Percentiles rank a stretch among this genome's conserved stretches.
Conservation (phyloP, 1,140 invertebrate genomes). For the Holotrichia oblita region DNA sequence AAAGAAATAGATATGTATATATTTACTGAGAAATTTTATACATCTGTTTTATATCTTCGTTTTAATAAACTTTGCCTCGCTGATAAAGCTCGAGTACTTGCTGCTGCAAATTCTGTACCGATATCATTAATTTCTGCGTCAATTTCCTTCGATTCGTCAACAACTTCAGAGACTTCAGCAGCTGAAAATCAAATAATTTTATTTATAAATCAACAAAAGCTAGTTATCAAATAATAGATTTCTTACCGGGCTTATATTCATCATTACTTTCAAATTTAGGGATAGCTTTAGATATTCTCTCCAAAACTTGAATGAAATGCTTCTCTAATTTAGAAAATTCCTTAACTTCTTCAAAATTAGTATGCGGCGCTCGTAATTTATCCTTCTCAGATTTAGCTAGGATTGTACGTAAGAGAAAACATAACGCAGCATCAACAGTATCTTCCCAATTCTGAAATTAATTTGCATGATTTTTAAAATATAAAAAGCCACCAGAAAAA, state of each 20-base stretch:
- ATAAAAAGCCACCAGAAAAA: too few species aligned
- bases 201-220: background rate
- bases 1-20: background rate
- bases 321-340: constrained; percentile 69
- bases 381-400: constrained; percentile 64
- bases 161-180: background rate
- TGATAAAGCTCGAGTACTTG: constrained; percentile 54
- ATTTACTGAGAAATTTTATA: background rate
- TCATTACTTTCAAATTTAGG: background rate
- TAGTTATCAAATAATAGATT: too few species aligned
- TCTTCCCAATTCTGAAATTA: constrained; percentile 70
- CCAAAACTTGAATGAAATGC: constrained; percentile 66
- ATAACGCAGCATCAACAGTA: constrained; percentile 64
- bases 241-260: background rate
- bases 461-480: constrained; percentile 40
- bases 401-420: constrained; percentile 65
- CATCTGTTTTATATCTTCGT: constrained; percentile 47
- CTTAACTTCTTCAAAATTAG: constrained; percentile 62
- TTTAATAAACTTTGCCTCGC: constrained; percentile 53
- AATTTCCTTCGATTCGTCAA: background rate
- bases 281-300: constrained; percentile 52
- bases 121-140: constrained; percentile 48
- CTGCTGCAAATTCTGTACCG: constrained; percentile 54
- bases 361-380: constrained; percentile 60
- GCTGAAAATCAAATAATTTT: background rate